Evolutionary conservation across 2,797 vertebrate species (phyloP).

Genomic region (Anguilla megastoma): DNA sequence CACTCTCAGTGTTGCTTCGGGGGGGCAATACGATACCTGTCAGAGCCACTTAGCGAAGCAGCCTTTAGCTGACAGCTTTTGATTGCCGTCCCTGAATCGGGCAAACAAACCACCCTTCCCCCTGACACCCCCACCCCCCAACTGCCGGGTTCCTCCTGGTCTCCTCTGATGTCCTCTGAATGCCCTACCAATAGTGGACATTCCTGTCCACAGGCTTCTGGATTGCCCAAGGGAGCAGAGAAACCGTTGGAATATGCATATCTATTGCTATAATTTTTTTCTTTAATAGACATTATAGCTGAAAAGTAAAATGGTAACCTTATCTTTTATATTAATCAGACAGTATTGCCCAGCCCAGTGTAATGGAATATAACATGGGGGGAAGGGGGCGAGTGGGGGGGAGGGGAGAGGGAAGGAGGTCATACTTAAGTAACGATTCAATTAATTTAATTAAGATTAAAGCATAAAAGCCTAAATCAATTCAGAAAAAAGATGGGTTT

Average conservation of each 20-base stretch:
- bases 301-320: neutral
- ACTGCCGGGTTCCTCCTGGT: neutral
- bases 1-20: neutral
- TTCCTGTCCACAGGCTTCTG: neutral
- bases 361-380: too few relatives aligned
- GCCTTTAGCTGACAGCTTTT: neutral
- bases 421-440: neutral
- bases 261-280: neutral
- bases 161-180: neutral
- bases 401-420: neutral
- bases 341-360: neutral
- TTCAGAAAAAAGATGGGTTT: neutral
- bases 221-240: neutral
- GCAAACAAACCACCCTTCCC: neutral
- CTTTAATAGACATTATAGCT: neutral
- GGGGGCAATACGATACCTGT: neutral
- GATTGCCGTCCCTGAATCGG: neutral
- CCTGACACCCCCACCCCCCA: too few relatives aligned
- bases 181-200: neutral
- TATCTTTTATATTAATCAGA: neutral
- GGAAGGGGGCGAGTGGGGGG: too few relatives aligned
- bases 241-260: neutral
- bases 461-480: neutral
- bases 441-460: neutral
- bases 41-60: neutral